Evolutionary conservation across 1,140 invertebrate genomes (phyloP), one percentile per base, ranked within the genome.

Genomic region (Drosophila saltans): DNA sequence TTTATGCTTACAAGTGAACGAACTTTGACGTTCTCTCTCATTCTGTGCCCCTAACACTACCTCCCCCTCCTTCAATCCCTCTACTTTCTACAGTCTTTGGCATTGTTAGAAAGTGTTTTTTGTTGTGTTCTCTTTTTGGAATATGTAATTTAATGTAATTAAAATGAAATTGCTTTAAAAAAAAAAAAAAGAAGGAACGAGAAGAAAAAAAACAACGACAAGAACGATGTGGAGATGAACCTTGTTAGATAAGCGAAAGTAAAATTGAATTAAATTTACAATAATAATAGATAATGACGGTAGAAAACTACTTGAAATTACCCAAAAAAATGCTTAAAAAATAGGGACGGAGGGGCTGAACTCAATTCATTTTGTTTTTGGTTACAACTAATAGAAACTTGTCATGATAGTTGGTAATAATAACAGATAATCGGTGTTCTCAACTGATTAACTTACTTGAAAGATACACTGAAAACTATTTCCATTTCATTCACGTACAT

Each of bases 1-100:
- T 88, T 88, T 82, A 79, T 86, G 82, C 88, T 88, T 88, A 86
- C 82, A 86, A 82, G 82, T 86, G 82, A 86, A 86, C 82, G 82
- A 86, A 86, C 82, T 86, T 86, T 86, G 82, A 88, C 83, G 82
- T 72, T 66, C 28, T 48, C 30, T 62, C 72, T 41, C 7, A 56
- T 33, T 60, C 61, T 45, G 6, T 36, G 3, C 36, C n/a, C 33
- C 40, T 11, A 3, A 8, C 7, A 6, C 11, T 45, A 21, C 16
- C 56, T 52, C 41, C 26, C 9, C 39, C 40, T 63, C 43, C 21
- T 26, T 48, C 43, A 2, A 30, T 26, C 56, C 48, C 24, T n/a
- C 33, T 40, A 16, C 36, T 33, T 33, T 36, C 36, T 11, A 16
- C 24, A 24, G 16, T 28, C 9, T 36, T 68, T 41, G 66, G 21